These are phyloP conservation scores for Loris lydekkerianus DNA, from an alignment of 2,797 vertebrate species.

Conservation along the genomic window DNA sequence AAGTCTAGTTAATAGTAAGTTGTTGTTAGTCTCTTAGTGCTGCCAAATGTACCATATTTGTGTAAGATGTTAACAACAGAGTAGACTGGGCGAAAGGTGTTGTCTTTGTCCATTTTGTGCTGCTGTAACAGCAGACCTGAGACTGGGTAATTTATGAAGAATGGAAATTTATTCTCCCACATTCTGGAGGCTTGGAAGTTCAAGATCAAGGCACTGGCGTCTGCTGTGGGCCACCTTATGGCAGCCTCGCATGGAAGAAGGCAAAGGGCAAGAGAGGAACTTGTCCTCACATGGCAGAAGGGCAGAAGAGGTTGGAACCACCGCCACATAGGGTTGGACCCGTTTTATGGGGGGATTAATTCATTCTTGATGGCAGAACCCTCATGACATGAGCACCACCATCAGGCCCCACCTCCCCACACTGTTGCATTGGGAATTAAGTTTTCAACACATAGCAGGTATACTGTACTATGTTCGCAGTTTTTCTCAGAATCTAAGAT, in stretches of 20 bases:
- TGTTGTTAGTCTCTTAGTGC: not conserved
- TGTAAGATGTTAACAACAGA: not conserved
- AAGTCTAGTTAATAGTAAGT: not conserved
- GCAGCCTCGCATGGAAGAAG: not conserved
- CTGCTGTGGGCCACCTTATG: not conserved
- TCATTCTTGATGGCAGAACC: too few species aligned
- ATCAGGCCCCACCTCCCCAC: not conserved
- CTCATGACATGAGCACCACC: not conserved
- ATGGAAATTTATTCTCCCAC: not conserved
- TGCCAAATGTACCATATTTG: not conserved
- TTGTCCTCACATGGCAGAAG: not conserved
- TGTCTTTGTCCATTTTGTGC: not conserved
- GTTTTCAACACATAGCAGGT: not conserved
- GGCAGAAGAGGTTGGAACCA: not conserved
- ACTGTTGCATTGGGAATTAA: too few species aligned
- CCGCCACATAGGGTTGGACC: not conserved
- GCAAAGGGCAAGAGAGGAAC: not conserved
- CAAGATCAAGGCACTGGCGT: not conserved
- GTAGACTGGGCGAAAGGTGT: not conserved
- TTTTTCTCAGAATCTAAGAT: constrained; percentile 32
- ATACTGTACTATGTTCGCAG: not conserved
- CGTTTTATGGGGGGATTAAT: accelerated
- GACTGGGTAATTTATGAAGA: not conserved
- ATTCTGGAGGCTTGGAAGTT: not conserved
- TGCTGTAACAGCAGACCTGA: not conserved